A percentile compares a stretch with the other conserved stretches of the same genome.
These are phyloP conservation scores for Arctia plantaginis DNA, from an alignment of 2,888 invertebrate species.

Conservation along the genomic window DNA sequence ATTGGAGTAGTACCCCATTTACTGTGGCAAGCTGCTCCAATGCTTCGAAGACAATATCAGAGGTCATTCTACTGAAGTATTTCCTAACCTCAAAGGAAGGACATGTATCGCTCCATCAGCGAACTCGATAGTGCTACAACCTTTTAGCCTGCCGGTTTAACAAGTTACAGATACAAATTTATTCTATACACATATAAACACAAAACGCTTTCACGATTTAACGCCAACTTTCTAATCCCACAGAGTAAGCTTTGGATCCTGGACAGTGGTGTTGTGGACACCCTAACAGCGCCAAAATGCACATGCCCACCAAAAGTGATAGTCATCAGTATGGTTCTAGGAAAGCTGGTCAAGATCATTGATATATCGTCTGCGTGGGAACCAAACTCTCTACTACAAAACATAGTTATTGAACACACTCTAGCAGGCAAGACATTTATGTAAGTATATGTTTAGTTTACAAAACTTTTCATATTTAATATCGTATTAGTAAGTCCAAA, in stretches of 20 bases:
- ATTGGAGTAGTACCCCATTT: too few relatives aligned
- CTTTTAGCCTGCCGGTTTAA: background rate
- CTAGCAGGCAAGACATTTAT: conserved; percentile 87
- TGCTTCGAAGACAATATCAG: too few relatives aligned
- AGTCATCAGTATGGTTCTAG: conserved; percentile 86
- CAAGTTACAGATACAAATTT: too few relatives aligned
- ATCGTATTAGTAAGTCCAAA: too few relatives aligned
- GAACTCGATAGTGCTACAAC: background rate
- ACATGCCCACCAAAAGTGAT: conserved; percentile 90
- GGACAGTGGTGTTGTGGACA: conserved; percentile 90
- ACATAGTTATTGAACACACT: conserved; percentile 89
- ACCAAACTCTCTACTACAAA: conserved; percentile 88
- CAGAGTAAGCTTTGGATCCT: conserved; percentile 91
- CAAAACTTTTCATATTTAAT: too few relatives aligned
- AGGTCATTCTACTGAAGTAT: too few relatives aligned
- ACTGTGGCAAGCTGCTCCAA: too few relatives aligned
- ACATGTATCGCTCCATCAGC: background rate
- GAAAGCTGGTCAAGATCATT: conserved; percentile 88
- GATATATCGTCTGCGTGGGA: conserved; percentile 87
- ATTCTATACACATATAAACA: background rate
- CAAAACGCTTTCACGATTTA: background rate
- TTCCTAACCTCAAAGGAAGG: background rate
- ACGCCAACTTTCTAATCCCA: background rate
- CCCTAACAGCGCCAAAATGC: conserved; percentile 88
- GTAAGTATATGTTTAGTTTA: conserved; percentile 62